A percentile compares a stretch with the other conserved stretches of the same genome.
Evolutionary conservation across 2,888 invertebrate genomes (phyloP).

Genomic region (Bimastos eiseni): DNA sequence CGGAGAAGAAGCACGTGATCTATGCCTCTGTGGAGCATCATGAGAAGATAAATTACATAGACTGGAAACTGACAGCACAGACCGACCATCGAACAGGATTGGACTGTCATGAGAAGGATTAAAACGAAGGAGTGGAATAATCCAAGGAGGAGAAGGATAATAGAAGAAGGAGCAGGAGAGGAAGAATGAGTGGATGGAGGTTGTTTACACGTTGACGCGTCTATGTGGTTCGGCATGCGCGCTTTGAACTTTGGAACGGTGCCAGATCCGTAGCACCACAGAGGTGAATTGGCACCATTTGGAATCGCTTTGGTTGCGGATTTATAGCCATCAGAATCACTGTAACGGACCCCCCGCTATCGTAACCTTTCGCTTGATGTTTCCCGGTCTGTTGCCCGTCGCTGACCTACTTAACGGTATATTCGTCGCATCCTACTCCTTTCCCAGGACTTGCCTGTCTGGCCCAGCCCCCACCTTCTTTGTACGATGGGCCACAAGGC

Average conservation of each 20-base stretch:
- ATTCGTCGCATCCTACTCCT: neutral
- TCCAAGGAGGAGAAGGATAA: neutral
- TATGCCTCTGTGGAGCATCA: too few species aligned
- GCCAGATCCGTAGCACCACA: neutral
- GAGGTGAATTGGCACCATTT: neutral
- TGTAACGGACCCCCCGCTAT: neutral
- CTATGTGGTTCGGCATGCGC: neutral
- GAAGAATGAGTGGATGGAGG: neutral
- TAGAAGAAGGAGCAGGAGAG: neutral
- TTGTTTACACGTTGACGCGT: neutral
- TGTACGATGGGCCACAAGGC: neutral
- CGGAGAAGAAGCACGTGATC: neutral
- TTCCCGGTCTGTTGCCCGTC: neutral
- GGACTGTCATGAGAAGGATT: neutral
- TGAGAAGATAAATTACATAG: too few species aligned
- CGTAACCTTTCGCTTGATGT: neutral
- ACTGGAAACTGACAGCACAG: too few species aligned
- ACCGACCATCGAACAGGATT: neutral
- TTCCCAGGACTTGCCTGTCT: neutral
- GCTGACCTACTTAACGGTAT: neutral
- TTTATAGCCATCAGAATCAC: neutral
- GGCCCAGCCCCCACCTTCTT: neutral
- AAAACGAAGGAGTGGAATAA: neutral
- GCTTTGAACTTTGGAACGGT: conserved; percentile 4
- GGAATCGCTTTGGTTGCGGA: neutral